A percentile compares a stretch with the other conserved stretches of the same genome.
These are phyloP conservation scores for Brachymystax lenok DNA, from an alignment of 2,797 vertebrate species.

Conservation along the genomic window DNA sequence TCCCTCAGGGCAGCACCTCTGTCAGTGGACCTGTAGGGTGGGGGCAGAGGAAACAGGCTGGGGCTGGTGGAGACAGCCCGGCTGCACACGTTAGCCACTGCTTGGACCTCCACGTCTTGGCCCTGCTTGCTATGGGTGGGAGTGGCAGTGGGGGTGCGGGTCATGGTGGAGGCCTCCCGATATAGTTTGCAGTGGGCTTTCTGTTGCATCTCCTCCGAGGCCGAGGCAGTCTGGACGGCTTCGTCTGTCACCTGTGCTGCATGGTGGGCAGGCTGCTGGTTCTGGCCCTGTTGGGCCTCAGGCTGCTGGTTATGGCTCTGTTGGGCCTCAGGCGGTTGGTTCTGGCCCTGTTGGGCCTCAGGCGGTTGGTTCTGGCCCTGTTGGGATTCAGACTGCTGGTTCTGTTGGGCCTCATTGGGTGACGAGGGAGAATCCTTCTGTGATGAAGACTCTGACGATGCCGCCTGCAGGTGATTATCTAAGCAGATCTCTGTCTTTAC, in stretches of 20 bases:
- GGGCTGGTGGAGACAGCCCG: slow-evolving; percentile 91
- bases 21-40: slow-evolving; percentile 57
- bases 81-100: slow-evolving; percentile 81
- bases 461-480: slow-evolving; percentile 47
- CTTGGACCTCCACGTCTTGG: slow-evolving; percentile 90
- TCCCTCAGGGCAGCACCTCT: slow-evolving; percentile 53
- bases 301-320: neutral
- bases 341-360: neutral
- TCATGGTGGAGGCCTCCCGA: slow-evolving; percentile 91
- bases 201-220: slow-evolving; percentile 35
- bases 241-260: slow-evolving; percentile 33
- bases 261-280: neutral
- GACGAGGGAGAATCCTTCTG: slow-evolving; percentile 34
- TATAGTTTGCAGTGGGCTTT: slow-evolving; percentile 67
- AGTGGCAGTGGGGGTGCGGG: slow-evolving; percentile 62
- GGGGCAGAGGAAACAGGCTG: slow-evolving; percentile 77
- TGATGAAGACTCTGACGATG: slow-evolving; percentile 19
- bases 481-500: slow-evolving; percentile 42
- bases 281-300: neutral
- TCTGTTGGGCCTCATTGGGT: slow-evolving; percentile 27
- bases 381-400: neutral
- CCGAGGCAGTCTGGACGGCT: slow-evolving; percentile 43
- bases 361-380: neutral
- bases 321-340: neutral
- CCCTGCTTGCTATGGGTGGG: slow-evolving; percentile 53